phyloP scores from a whole-genome alignment of 2,888 invertebrate genomes.

The Drosophila leonis region DNA sequence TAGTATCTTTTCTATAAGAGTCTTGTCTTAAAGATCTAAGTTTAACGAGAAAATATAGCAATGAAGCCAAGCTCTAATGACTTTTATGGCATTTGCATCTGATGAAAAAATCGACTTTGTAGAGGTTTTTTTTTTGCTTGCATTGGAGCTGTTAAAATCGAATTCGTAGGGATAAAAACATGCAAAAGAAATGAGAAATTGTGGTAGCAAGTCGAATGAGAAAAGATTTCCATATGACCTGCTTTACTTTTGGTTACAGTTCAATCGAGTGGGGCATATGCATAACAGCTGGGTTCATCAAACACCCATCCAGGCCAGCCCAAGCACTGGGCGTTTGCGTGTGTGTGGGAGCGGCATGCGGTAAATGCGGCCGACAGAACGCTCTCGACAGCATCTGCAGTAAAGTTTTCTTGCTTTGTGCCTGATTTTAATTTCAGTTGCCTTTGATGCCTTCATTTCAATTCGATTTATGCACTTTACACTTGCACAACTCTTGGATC shows the following conservation, averaged over 20 bases:
- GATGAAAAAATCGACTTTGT: constrained; percentile 9
- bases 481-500: constrained; percentile 16
- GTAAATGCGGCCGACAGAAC: constrained; percentile 38
- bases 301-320: constrained; percentile 17
- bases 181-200: constrained; percentile 37
- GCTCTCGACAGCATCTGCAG: constrained; percentile 13
- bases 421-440: constrained; percentile 57
- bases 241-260: constrained; percentile 55
- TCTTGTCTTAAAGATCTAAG: not conserved
- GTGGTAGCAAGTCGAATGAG: constrained; percentile 29
- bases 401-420: constrained; percentile 28
- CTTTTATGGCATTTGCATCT: constrained; percentile 2
- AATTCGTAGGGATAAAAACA: not conserved
- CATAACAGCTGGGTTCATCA: constrained; percentile 31
- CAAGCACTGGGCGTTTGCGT: not conserved
- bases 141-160: not conserved
- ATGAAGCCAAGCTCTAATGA: not conserved
- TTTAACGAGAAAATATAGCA: not conserved
- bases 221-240: constrained; percentile 75
- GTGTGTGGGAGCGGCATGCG: constrained; percentile 16
- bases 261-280: constrained; percentile 35
- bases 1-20: not conserved
- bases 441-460: constrained; percentile 58
- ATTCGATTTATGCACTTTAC: constrained; percentile 59
- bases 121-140: not conserved